Conservation (phyloP, 2,888 invertebrate species). For the Cantharis rustica region DNA sequence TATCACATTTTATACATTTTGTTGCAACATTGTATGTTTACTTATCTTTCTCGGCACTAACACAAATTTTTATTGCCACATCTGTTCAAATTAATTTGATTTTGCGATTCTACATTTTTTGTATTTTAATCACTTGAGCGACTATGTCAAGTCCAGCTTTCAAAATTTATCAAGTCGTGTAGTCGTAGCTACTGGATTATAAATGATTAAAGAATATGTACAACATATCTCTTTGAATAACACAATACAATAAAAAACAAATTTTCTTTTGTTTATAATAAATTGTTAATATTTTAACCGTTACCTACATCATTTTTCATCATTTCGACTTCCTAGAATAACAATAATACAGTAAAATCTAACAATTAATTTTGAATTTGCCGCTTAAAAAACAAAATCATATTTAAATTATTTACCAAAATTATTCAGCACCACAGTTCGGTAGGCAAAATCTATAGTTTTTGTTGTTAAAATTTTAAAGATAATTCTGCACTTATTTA, state of each 20-base stretch:
- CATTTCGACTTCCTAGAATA: not conserved
- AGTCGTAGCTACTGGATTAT: not conserved
- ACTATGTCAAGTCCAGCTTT: not conserved
- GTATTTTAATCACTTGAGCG: not conserved
- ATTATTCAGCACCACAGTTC: no score
- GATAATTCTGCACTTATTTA: no score
- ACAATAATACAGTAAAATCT: not conserved
- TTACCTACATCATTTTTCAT: not conserved
- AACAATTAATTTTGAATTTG: not conserved
- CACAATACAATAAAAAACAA: constrained; percentile 7
- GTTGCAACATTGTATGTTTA: not conserved
- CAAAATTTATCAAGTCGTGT: not conserved
- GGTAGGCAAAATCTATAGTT: no score
- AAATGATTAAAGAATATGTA: not conserved
- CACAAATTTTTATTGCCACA: not conserved
- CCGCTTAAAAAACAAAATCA: not conserved
- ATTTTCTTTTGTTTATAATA: not conserved
- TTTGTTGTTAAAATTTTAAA: no score
- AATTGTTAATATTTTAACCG: not conserved
- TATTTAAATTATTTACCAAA: no score
- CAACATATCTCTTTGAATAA: not conserved
- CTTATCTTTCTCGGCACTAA: not conserved
- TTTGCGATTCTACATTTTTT: not conserved
- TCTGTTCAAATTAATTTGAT: not conserved
- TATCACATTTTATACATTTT: not conserved